Percentiles rank a stretch among this genome's conserved stretches.
These are phyloP conservation scores for Proisotoma minuta DNA, from an alignment of 2,888 invertebrate genomes.

Conservation along the genomic window DNA sequence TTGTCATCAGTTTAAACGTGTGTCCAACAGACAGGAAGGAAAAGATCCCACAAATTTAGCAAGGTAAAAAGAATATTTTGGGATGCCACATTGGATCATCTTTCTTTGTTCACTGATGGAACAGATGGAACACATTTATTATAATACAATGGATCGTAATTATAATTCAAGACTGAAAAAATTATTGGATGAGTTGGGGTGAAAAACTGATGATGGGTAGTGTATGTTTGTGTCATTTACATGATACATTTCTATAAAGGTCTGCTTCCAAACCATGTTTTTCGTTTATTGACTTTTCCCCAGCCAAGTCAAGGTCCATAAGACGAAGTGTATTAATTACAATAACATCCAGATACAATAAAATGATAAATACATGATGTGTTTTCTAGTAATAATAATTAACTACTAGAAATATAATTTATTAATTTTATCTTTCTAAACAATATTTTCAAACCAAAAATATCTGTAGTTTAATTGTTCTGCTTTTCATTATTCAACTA, in stretches of 20 bases:
- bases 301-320: conserved; percentile 3
- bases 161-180: conserved; percentile 15
- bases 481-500: no score
- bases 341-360: no score
- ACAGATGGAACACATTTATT: conserved; percentile 20
- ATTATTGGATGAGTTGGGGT: conserved; percentile 5
- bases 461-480: no score
- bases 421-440: no score
- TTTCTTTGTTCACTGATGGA: conserved; percentile 19
- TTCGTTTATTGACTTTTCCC: neutral
- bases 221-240: conserved; percentile 11
- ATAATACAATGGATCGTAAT: conserved; percentile 15
- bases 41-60: no score
- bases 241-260: neutral
- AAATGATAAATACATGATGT: no score
- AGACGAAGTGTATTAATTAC: no score
- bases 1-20: neutral
- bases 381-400: no score
- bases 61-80: neutral
- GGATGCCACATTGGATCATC: conserved; percentile 5
- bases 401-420: no score
- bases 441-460: no score
- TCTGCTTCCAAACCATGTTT: neutral
- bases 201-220: neutral
- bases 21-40: neutral